Percentiles rank a stretch among this genome's conserved stretches.
Conservation (phyloP, 2,113 vertebrate species). For the Crypturellus undulatus region DNA sequence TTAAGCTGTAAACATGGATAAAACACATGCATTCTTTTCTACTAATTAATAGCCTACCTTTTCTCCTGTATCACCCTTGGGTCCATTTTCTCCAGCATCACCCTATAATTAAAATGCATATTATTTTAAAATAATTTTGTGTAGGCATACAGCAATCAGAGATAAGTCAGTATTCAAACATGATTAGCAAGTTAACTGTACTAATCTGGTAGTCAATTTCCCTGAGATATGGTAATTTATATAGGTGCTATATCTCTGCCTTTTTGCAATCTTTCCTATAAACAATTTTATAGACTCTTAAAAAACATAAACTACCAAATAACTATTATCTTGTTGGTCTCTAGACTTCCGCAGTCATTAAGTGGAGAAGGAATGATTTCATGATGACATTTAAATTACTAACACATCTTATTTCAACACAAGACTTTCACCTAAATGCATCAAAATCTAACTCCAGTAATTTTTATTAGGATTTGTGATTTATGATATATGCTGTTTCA, state of each 20-base stretch:
- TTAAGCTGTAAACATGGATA: neutral
- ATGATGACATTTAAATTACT: neutral
- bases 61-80: conserved; percentile 89
- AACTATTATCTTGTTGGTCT: neutral
- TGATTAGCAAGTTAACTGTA: neutral
- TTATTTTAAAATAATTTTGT: neutral
- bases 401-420: neutral
- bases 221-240: neutral
- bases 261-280: neutral
- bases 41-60: conserved; percentile 83
- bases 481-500: neutral
- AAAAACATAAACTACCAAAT: neutral
- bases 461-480: neutral
- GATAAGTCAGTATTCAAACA: neutral
- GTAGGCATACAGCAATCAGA: neutral
- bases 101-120: conserved; percentile 79
- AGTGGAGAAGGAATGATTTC: neutral
- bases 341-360: neutral
- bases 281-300: neutral
- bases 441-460: neutral
- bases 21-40: neutral
- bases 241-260: neutral
- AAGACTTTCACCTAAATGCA: neutral
- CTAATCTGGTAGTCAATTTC: neutral
- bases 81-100: conserved; percentile 89